Conservation (phyloP, 2,888 invertebrate genomes). For the Nemoura dubitans region DNA sequence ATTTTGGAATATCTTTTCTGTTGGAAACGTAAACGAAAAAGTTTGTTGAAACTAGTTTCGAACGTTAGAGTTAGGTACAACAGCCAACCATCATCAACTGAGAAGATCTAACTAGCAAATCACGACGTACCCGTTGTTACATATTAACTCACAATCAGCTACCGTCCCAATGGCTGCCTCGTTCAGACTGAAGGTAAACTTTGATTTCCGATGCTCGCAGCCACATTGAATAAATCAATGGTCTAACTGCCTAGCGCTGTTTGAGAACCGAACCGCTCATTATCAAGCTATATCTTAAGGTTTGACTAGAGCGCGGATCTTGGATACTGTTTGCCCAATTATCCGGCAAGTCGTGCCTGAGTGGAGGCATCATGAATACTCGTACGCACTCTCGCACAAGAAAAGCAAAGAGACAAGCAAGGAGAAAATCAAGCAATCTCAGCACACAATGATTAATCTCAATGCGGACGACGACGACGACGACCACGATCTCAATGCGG, state of each 20-base stretch:
- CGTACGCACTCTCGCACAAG: not conserved
- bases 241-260: not conserved
- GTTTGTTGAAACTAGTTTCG: not conserved
- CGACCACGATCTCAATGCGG: not conserved
- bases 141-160: not conserved
- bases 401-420: too few relatives aligned
- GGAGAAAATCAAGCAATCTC: not conserved
- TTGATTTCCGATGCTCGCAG: not conserved
- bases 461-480: not conserved
- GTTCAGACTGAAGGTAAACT: not conserved
- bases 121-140: not conserved
- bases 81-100: not conserved
- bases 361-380: not conserved
- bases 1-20: not conserved
- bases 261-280: not conserved
- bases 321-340: not conserved
- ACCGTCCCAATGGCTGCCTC: not conserved
- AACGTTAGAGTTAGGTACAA: not conserved
- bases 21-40: too few relatives aligned
- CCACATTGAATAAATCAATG: not conserved
- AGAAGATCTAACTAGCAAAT: not conserved
- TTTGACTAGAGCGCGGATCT: not conserved
- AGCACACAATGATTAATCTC: not conserved
- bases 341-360: not conserved
- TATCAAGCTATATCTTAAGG: not conserved